Evolutionary conservation across 1,140 invertebrate species (phyloP), one percentile per base, ranked within the genome.

Genomic region (Cherax destructor): DNA sequence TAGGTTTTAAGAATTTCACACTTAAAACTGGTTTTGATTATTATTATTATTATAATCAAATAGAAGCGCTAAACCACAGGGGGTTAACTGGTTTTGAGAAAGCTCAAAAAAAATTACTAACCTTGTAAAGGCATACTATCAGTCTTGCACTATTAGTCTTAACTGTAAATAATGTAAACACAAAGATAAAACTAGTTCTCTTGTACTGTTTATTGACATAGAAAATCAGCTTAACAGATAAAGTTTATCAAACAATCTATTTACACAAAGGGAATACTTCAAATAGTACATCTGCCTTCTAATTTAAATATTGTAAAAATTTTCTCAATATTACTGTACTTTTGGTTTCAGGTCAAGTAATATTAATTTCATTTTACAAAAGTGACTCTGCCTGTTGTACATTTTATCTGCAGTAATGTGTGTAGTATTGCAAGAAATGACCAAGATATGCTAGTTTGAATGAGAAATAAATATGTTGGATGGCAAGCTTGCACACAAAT

Each of bases 181-280:
- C 56, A 59, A 56, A 56, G 9, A 56, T 81, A 81, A 52, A 47
- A 81, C 50, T 52, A 21, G 49, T 59, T 81, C 50, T 81, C 79
- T 81, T 81, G 79, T 81, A 81, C 79, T 81, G 79, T 81, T 81
- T 81, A 81, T 81, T 81, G 79, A 81, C 79, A 81, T 81, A 59
- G 79, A 81, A 81, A 81, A 81, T 81, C 79, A 81, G 41, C 47
- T 56, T 81, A 81, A 81, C 79, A 81, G 79, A 81, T 81, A 59
- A 24, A 56, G 79, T 59, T 24, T 81, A 81, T 81, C 79, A 81
- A 81, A 81, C 50, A 81, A 81, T 59, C 56, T 81, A 81, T 81
- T 13, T 81, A 81, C 79, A 81, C 50, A 81, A 81, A 52, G 49
- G 49, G 79, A 81, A 81, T 81, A 81, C 50, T 81, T 52, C 79